Base-by-base conservation (phyloP, 2,113 vertebrate genomes). In the Charina bottae region DNA sequence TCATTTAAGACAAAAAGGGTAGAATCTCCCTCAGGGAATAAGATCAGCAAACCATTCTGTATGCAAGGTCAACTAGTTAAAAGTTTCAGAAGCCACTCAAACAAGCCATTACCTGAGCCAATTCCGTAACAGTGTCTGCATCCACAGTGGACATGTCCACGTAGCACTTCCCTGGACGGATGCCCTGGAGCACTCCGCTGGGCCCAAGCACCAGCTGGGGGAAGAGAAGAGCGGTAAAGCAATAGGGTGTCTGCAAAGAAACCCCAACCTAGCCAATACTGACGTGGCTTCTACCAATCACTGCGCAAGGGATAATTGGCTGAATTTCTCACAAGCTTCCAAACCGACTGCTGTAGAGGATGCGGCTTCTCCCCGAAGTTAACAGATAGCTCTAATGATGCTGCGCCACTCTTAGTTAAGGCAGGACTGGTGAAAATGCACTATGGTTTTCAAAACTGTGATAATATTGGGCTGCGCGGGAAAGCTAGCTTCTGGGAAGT, bases 91-190 rank as follows among this genome's bases (percentile, higher is more conserved):
- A 8, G 4, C 5, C 17, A 72, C 28, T 58, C 55, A 78, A n/a
- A 91, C 72, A 37, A 42, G 90, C 87, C 2, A 53, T 97, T 97
- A 99, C 99, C 99, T 99, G 99, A 87, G 99, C 98, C 87, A 99
- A 94, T 94, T 99, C 99, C 83, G 98, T 98, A 96, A 99, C 99
- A 4, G 99, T 99, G 95, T 99, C 99, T 53, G 99, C 98, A 89
- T 99, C 99, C 89, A 99, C 98, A 0, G 99, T 99, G 26, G 99
- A 99, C 99, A 99, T 99, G 95, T 99, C 99, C 78, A 99, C 98
- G 0, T 99, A 99, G 96, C 99, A 99, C 93, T 99, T 99, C 10
- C 99, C 99, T 0, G 99, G 99, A 93, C 99, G 97, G 97, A 99
- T 99, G 55, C 99, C 99, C 95, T 99, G 99, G 88, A 99, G 98